Conservation (phyloP, 2,113 vertebrate genomes). For the Psilopsiagon aurifrons region DNA sequence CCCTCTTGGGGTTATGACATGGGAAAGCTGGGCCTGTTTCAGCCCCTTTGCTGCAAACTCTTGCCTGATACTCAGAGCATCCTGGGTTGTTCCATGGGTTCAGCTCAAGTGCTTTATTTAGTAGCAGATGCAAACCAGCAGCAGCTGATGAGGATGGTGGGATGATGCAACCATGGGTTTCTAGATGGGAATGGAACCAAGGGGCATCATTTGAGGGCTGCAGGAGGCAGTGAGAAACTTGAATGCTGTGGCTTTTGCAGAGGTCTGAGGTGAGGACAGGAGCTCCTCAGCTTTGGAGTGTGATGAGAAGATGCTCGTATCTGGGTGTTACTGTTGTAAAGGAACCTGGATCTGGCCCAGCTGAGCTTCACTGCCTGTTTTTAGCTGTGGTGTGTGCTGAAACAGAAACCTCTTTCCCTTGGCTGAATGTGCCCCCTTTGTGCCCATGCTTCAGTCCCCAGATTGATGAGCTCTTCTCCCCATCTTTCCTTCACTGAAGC, state of each 20-base stretch:
- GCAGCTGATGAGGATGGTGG: not conserved
- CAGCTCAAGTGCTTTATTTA: not conserved
- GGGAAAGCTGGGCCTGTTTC: not conserved
- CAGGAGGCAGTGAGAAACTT: not conserved
- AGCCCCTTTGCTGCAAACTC: not conserved
- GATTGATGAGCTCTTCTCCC: not conserved
- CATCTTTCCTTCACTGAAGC: not conserved
- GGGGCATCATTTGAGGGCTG: not conserved
- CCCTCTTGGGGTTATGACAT: not conserved
- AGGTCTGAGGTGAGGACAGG: not conserved
- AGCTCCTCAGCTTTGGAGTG: not conserved
- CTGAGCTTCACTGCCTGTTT: not conserved
- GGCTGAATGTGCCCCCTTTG: not conserved
- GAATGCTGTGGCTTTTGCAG: not conserved
- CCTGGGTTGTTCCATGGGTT: not conserved
- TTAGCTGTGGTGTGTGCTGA: not conserved
- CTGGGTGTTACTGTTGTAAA: not conserved
- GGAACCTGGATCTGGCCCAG: not conserved
- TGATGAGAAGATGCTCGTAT: not conserved
- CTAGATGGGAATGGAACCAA: not conserved
- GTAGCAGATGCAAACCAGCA: not conserved
- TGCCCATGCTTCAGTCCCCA: not conserved
- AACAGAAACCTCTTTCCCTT: fast-evolving
- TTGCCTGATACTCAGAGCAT: not conserved
- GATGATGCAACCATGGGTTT: not conserved